Evolutionary conservation across 2,113 vertebrate species (phyloP).

Genomic region (Leuciscus idus): DNA sequence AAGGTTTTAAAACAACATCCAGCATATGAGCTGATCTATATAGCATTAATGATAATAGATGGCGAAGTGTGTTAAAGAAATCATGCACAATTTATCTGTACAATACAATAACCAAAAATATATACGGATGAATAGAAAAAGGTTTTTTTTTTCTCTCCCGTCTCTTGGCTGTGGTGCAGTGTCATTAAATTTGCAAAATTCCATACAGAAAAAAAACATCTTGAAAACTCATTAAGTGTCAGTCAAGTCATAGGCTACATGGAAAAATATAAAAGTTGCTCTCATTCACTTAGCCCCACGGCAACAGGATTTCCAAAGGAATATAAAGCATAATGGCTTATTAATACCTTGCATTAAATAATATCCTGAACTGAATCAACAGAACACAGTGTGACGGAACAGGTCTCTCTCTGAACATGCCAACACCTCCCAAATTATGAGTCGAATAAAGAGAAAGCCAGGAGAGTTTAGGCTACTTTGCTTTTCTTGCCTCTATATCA

Average conservation of each 20-base stretch:
- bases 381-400: slow-evolving; percentile 57
- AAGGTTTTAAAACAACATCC: background rate
- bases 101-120: slow-evolving; percentile 33
- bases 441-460: background rate
- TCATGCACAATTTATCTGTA: background rate
- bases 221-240: slow-evolving; percentile 70
- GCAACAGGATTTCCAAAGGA: slow-evolving; percentile 54
- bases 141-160: background rate
- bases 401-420: slow-evolving; percentile 43
- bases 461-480: background rate
- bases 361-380: slow-evolving; percentile 51
- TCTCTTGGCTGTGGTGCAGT: slow-evolving; percentile 38
- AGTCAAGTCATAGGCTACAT: slow-evolving; percentile 62
- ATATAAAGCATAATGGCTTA: slow-evolving; percentile 64
- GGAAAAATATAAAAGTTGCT: slow-evolving; percentile 64
- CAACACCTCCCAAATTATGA: background rate
- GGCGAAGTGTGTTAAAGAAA: background rate
- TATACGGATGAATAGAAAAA: slow-evolving; percentile 14
- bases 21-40: background rate
- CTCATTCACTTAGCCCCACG: slow-evolving; percentile 37
- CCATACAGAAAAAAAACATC: slow-evolving; percentile 60
- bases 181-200: slow-evolving; percentile 60
- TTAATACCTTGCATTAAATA: slow-evolving; percentile 65
- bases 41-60: background rate
- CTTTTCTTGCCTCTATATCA: background rate